Conservation (phyloP, 2,888 invertebrate species). For the Hermodice carunculata region DNA sequence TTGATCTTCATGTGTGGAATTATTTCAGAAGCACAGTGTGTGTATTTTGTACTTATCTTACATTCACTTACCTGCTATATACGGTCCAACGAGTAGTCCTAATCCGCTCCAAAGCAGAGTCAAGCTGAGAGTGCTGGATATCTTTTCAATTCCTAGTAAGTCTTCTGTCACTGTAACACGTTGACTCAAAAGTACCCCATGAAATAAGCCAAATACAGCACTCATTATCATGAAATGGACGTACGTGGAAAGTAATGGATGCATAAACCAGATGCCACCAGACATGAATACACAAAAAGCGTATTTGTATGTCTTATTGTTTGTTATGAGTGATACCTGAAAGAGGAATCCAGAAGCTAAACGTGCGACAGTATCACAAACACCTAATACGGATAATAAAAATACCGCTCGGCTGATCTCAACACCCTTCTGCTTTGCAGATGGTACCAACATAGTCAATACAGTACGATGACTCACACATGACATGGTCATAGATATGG, state of each 20-base stretch:
- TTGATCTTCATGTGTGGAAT: no score
- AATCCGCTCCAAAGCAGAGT: conserved; percentile 53
- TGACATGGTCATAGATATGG: no score
- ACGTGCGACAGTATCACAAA: conserved; percentile 91
- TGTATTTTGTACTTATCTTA: no score
- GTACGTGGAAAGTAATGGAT: conserved; percentile 41
- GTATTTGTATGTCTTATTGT: conserved; percentile 41
- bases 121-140: conserved; percentile 53
- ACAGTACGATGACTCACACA: no score
- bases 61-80: conserved; percentile 55
- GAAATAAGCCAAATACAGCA: conserved; percentile 44
- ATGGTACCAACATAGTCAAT: no score
- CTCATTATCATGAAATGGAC: conserved; percentile 38
- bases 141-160: conserved; percentile 48
- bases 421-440: conserved; percentile 42
- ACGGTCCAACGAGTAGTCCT: conserved; percentile 53
- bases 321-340: conserved; percentile 43
- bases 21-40: no score
- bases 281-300: conserved; percentile 44
- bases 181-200: conserved; percentile 52
- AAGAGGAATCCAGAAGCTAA: conserved; percentile 71
- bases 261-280: conserved; percentile 30
- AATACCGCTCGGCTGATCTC: conserved; percentile 73
- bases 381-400: conserved; percentile 87
- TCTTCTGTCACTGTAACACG: conserved; percentile 52